These are phyloP conservation scores for Helogale parvula DNA, from an alignment of 2,113 vertebrate species.

Conservation along the genomic window DNA sequence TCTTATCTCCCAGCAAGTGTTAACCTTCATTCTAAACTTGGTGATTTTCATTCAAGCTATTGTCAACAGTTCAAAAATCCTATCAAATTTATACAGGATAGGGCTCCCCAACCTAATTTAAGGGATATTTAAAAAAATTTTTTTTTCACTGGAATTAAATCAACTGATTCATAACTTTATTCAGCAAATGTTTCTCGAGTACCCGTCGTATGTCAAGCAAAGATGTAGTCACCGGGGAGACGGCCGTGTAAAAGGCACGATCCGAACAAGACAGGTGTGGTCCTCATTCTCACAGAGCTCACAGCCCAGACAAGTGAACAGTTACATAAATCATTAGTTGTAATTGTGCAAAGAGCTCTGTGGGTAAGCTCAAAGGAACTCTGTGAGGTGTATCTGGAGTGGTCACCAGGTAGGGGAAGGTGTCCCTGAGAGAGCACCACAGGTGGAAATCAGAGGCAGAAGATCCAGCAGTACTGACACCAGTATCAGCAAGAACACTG, in stretches of 20 bases:
- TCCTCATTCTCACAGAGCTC: background rate
- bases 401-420: background rate
- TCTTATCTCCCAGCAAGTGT: background rate
- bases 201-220: background rate
- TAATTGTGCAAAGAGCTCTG: background rate
- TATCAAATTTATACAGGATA: background rate
- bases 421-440: background rate
- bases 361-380: background rate
- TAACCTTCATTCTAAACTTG: slow-evolving; percentile 39
- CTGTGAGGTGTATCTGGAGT: background rate
- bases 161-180: slow-evolving; percentile 2
- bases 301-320: background rate
- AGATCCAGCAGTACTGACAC: background rate
- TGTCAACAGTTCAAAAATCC: slow-evolving; percentile 38
- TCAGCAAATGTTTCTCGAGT: background rate
- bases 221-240: background rate
- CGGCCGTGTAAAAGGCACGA: background rate
- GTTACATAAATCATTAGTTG: background rate
- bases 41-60: slow-evolving; percentile 35
- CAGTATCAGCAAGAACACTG: background rate
- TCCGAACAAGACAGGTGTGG: background rate
- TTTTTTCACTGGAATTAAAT: slow-evolving; percentile 31
- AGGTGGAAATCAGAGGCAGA: background rate
- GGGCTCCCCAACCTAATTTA: background rate
- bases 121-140: background rate